Conservation (phyloP, 2,888 invertebrate genomes). For the Imbricaverruca yamaguchii region DNA sequence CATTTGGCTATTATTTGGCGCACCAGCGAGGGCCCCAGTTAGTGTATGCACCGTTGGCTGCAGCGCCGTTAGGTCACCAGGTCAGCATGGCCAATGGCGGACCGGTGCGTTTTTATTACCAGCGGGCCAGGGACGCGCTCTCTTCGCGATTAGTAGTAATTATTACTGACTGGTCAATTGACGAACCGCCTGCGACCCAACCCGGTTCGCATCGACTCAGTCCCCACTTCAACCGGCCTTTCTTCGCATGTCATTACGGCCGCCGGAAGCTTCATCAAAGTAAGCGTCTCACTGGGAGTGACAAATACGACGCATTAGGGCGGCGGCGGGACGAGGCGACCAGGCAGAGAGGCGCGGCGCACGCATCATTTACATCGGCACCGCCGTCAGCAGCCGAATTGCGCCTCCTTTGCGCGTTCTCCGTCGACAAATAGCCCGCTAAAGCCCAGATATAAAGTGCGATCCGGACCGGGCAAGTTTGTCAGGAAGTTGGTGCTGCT, state of each 20-base stretch:
- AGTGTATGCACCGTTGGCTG: no score
- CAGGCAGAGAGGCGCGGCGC: not conserved
- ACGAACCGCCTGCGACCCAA: not conserved
- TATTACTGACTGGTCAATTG: not conserved
- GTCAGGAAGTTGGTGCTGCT: not conserved
- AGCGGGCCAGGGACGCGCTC: not conserved
- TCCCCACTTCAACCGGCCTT: not conserved
- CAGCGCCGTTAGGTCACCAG: not conserved
- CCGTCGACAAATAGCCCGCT: not conserved
- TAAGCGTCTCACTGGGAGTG: not conserved
- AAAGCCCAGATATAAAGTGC: not conserved
- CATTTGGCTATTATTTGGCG: no score
- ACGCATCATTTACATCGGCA: not conserved
- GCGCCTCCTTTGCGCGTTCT: not conserved
- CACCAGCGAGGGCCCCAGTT: no score
- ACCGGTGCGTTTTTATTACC: not conserved
- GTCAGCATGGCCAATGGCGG: not conserved
- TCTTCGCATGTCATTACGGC: slow-evolving; percentile 15
- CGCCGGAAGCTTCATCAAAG: not conserved
- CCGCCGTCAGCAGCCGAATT: not conserved
- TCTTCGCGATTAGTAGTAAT: not conserved
- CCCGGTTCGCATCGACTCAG: not conserved
- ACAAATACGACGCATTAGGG: slow-evolving; percentile 18
- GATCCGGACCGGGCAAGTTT: not conserved
- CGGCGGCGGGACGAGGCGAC: not conserved